Conservation (phyloP, 2,797 vertebrate genomes). For the Myotis findleyi region DNA sequence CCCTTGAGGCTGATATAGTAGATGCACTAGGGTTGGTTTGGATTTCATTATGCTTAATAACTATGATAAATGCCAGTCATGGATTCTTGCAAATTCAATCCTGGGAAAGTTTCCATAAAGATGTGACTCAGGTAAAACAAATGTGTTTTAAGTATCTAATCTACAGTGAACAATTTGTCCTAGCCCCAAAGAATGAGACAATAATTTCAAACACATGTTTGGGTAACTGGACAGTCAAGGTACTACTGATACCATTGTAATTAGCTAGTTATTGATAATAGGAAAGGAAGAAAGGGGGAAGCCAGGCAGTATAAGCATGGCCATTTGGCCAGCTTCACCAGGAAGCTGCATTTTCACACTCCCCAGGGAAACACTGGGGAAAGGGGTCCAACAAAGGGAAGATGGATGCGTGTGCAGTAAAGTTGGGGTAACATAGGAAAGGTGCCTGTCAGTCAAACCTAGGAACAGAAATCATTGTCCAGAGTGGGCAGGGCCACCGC, state of each 20-base stretch:
- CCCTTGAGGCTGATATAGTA: conserved; percentile 39
- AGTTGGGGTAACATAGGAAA: background rate
- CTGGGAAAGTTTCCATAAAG: conserved; percentile 82
- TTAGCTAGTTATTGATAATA: background rate
- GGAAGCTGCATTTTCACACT: background rate
- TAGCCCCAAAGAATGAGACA: conserved; percentile 49
- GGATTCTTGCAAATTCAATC: conserved; percentile 76
- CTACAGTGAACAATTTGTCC: conserved; percentile 75
- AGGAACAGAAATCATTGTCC: background rate
- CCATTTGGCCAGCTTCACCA: background rate
- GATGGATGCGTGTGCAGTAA: background rate
- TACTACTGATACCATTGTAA: background rate
- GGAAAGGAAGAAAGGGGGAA: background rate
- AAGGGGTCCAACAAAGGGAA: background rate
- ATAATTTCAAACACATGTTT: conserved; percentile 54
- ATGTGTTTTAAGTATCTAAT: conserved; percentile 80
- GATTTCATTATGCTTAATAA: conserved; percentile 79
- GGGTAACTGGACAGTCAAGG: background rate
- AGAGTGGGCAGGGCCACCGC: background rate
- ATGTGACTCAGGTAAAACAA: conserved; percentile 83
- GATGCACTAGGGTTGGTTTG: conserved; percentile 57
- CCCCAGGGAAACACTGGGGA: background rate
- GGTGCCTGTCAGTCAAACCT: background rate
- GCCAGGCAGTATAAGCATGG: background rate
- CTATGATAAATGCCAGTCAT: conserved; percentile 77